Evolutionary conservation across 2,888 invertebrate genomes (phyloP).

Genomic region (Parthenolecanium corni): DNA sequence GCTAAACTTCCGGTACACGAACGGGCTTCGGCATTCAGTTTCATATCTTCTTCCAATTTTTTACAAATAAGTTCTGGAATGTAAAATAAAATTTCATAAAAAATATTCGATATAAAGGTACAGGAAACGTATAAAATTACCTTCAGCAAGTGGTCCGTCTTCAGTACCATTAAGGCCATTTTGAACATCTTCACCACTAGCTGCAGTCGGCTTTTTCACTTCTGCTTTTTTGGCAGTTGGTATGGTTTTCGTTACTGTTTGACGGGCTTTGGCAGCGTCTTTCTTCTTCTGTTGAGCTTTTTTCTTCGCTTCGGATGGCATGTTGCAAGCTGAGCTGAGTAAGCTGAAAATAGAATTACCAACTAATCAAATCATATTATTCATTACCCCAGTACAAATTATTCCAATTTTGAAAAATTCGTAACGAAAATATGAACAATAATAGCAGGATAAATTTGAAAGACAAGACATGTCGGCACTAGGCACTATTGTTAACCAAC

Average conservation of each 20-base stretch:
- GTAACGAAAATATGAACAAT: no score
- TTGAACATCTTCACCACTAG: conserved; percentile 41
- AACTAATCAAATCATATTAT: no score
- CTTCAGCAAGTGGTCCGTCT: conserved; percentile 41
- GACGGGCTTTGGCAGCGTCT: conserved; percentile 71
- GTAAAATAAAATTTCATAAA: conserved; percentile 25
- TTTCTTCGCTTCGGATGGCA: conserved; percentile 99
- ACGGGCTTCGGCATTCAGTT: conserved; percentile 83
- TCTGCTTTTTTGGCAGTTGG: conserved; percentile 34
- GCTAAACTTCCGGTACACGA: conserved; percentile 90
- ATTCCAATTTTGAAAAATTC: no score
- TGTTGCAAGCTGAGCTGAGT: no score
- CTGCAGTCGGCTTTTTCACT: conserved; percentile 24
- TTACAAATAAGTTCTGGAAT: conserved; percentile 67
- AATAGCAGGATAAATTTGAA: no score
- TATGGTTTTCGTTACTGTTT: conserved; percentile 39
- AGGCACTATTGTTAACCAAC: no score
- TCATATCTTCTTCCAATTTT: conserved; percentile 79
- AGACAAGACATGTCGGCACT: no score
- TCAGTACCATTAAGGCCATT: conserved; percentile 39
- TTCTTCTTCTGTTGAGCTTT: conserved; percentile 96
- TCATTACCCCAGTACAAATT: no score
- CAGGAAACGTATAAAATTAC: neutral
- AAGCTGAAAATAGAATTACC: no score
- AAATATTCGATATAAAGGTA: neutral